Percentiles rank a stretch among this genome's conserved stretches.
These are phyloP conservation scores for Eleginops maclovinus DNA, from an alignment of 2,113 vertebrate species.

Conservation along the genomic window DNA sequence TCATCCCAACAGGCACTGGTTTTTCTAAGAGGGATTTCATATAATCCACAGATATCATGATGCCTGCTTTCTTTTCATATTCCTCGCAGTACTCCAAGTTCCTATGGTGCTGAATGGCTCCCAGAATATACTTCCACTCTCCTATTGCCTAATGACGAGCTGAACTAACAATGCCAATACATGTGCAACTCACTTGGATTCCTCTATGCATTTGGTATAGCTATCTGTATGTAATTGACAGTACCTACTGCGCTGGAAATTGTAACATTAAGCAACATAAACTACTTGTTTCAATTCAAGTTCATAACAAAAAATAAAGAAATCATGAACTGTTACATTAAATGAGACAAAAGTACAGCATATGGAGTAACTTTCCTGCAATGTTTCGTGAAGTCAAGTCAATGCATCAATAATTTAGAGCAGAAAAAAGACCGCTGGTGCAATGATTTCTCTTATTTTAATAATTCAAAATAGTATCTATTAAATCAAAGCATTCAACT, in stretches of 20 bases:
- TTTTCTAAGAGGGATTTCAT: conserved; percentile 62
- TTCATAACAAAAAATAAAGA: no score
- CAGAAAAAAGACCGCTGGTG: background rate
- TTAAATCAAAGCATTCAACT: background rate
- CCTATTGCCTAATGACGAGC: conserved; percentile 32
- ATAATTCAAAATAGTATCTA: background rate
- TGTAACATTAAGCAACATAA: background rate
- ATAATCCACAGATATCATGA: conserved; percentile 58
- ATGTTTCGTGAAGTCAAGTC: background rate
- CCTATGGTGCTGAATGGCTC: background rate
- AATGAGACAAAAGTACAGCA: background rate
- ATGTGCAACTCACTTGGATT: background rate
- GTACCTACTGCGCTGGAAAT: background rate
- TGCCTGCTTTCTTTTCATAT: conserved; percentile 35
- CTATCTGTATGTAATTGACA: background rate
- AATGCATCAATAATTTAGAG: background rate
- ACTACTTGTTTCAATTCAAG: background rate
- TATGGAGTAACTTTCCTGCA: background rate
- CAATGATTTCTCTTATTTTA: background rate
- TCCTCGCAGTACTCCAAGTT: conserved; percentile 24
- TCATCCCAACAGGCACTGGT: conserved; percentile 45
- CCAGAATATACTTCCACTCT: conserved; percentile 15
- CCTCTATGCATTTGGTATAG: background rate
- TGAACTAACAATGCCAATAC: conserved; percentile 28
- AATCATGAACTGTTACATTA: background rate